Base-by-base conservation (phyloP, 35 echinoderm and acorn worm genomes). In the Ophiothrix spiculata region DNA sequence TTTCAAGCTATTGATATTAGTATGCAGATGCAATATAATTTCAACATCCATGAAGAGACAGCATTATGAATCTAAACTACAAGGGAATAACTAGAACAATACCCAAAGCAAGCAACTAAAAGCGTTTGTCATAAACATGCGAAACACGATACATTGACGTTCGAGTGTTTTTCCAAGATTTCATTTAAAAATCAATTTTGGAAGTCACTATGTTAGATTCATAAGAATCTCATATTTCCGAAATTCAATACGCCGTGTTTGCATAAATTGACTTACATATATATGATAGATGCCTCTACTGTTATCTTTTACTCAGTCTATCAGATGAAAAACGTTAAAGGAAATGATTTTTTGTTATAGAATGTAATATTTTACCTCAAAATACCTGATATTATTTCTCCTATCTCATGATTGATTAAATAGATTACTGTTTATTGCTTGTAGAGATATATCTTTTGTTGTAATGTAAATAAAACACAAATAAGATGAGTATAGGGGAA, bases 161-260 rank as follows among this genome's bases (percentile, higher is more conserved):
- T 69, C 29, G 60, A 69, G 60, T 12, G 60, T 69, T 69, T 69
- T 69, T 28, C 29, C 23, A 25, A 69, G 60, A 69, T 69, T 69
- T 69, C 60, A 69, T 69, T 69, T 69, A 69, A 69, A 69, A 69
- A 69, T 69, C 60, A 69, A 69, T 69, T 69, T 69, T 69, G 23
- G 60, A 69, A 69, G 60, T 69, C 60, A 69, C 10, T 69, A 12
- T 1, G 60, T 69, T 15, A 69, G 60, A 69, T 69, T 69, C 29
- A 28, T 25, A 69, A 28, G 60, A 69, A 12, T 69, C 60, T 69
- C 60, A 69, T 69, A 28, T 69, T 69, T 69, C 60, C 60, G 60
- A 69, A 69, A 69, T 28, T 69, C 60, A 25, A 69, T 69, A 69
- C 60, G 17, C 60, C 17, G 16, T 69, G 60, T 69, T 69, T 69